Base-by-base conservation (phyloP, 1,140 invertebrate species). In the Hyles euphorbiae region DNA sequence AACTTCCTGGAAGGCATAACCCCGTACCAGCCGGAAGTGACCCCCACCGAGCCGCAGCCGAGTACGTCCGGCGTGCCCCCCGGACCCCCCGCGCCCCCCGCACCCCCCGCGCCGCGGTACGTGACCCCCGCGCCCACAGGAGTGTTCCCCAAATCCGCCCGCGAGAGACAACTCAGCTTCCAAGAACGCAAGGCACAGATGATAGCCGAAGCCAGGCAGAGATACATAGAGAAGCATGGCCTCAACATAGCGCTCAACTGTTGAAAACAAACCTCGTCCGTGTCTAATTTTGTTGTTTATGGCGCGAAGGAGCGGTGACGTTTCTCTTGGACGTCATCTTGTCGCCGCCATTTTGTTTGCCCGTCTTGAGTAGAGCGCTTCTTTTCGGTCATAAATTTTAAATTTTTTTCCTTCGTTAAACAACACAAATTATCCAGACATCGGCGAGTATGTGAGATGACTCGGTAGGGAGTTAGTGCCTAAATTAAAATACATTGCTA, bases 191-290 rank as follows among this genome's bases (percentile, higher is more conserved):
- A 97, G 87, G 90, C 91, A 54, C 91, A 93, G 69, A 93, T 97
- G 89, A 93, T 97, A 64, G 93, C 92, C 9, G 92, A 93, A 73
- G 95, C 95, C 10, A 90, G 95, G 56, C 90, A 91, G 86, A 92
- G 92, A 68, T 97, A 96, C 77, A 94, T 96, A 57, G 91, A 94
- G 78, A 96, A 96, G 83, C 94, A 96, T 72, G 92, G 92, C 22
- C 89, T 95, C 6, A 85, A 89, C 62, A 53, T 81, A 3, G 68
- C 72, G 7, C 3, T 69, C 11, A 60, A 56, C 10, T 72, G 75
- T 66, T 82, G 70, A 75, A 53, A 34, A n/a, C 46, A 4, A 34
- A 36, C 36, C 7, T 22, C 43, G 12, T 44, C n/a, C 7, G 22
- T 53, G 32, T 11, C 5, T 48, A n/a, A 48, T 48, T 48, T 48